A percentile compares a stretch with the other conserved stretches of the same genome.
These are phyloP conservation scores for Netelia virgata DNA, from an alignment of 2,888 invertebrate genomes.

Conservation along the genomic window DNA sequence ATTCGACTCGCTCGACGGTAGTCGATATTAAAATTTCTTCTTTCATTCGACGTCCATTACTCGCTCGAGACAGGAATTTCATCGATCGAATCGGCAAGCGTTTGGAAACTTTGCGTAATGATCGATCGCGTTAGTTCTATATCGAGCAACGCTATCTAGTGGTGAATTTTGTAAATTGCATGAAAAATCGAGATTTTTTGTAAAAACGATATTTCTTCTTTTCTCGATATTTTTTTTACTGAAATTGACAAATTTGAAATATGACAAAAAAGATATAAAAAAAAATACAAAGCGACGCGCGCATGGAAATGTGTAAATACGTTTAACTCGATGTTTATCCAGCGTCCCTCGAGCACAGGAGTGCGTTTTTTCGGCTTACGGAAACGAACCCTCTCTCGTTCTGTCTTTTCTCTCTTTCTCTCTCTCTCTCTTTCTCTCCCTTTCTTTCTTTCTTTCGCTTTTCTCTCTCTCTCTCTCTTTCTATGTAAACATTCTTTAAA, in stretches of 20 bases:
- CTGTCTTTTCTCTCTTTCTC: conserved; percentile 30
- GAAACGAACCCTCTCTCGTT: conserved; percentile 32
- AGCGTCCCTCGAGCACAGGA: conserved; percentile 14
- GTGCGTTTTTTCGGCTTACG: conserved; percentile 52
- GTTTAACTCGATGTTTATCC: background rate
- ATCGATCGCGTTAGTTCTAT: background rate
- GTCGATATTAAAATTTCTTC: conserved; percentile 14
- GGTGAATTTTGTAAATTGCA: too few relatives aligned
- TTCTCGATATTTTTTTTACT: too few relatives aligned
- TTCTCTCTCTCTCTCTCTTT: conserved; percentile 14
- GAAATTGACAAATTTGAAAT: too few relatives aligned
- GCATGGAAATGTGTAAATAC: too few relatives aligned
- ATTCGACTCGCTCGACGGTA: conserved; percentile 15
- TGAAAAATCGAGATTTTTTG: too few relatives aligned
- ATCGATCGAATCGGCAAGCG: background rate
- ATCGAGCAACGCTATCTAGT: too few relatives aligned
- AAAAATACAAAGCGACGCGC: too few relatives aligned
- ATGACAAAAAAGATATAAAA: too few relatives aligned
- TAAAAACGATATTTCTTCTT: too few relatives aligned
- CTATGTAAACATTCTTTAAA: conserved; percentile 68
- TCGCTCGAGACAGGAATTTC: conserved; percentile 29
- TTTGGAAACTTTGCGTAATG: background rate
- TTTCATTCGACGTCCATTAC: conserved; percentile 3
- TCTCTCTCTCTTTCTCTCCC: background rate
- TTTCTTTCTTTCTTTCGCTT: background rate